Base-by-base conservation (phyloP, 2,113 vertebrate genomes). In the Phalacrocorax carbo region DNA sequence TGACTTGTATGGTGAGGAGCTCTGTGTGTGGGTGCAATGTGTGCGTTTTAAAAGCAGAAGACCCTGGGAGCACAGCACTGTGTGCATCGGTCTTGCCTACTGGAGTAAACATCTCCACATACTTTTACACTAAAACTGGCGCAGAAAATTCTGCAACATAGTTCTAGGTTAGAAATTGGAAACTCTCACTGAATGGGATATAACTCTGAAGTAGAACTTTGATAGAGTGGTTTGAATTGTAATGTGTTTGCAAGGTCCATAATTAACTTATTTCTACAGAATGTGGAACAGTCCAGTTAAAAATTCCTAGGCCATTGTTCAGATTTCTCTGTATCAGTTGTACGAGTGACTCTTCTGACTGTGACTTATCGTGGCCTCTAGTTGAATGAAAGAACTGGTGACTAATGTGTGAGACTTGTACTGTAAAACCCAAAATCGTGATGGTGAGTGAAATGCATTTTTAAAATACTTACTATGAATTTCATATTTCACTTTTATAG, bases 401-500 rank as follows among this genome's bases (percentile, higher is more conserved):
- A 54, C 34, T 81, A 29, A 57, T 13, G 2, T 60, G 13, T 11
- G 75, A 86, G 23, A 38, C 9, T 32, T 52, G 55, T 57, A 30
- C 61, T 64, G 4, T 91, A 58, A 83, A 68, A 13, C 15, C 29
- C 29, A 42, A 40, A 88, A 55, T 66, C 7, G 1, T 40, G 51
- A 36, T 32, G 19, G 5, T 84, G 58, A 51, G 15, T 60, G 48
- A 89, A 92, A 89, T 54, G 26, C 38, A 30, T 72, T 78, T 92
- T 87, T 40, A 66, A 70, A 90, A 49, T 2, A 11, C 52, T 16
- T 57, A 34, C 61, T 57, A 2, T 48, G 27, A 34, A 85, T 72
- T 81, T 77, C 21, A 46, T 17, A n/a, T 49, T 82, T 72, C 68
- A 44, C 66, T 62, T 88, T 96, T 96, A 57, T 76, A 99, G 99